phyloP scores from a whole-genome alignment of 2,113 vertebrate genomes.

The Crotalus viridis region DNA sequence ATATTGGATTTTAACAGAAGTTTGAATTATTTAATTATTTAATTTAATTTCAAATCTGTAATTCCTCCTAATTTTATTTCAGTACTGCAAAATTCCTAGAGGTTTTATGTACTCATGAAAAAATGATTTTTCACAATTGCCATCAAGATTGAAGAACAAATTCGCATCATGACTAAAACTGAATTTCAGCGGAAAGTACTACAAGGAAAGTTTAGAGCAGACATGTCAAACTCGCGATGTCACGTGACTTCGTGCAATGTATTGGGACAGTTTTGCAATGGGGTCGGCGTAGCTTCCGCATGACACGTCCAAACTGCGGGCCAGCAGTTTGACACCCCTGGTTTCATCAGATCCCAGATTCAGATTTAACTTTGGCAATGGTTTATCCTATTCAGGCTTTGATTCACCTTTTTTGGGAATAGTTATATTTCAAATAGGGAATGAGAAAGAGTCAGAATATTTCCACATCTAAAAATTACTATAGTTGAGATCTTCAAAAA shows the following conservation, averaged over 20 bases:
- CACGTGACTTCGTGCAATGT: too few relatives aligned
- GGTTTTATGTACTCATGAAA: constrained; percentile 16
- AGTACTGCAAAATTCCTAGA: constrained; percentile 38
- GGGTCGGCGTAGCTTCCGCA: too few relatives aligned
- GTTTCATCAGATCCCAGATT: background rate
- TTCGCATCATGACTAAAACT: background rate
- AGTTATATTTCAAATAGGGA: background rate
- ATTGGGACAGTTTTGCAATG: too few relatives aligned
- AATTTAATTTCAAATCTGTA: constrained; percentile 56
- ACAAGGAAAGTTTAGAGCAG: background rate
- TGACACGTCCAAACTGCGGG: too few relatives aligned
- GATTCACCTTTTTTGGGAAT: background rate
- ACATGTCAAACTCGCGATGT: too few relatives aligned
- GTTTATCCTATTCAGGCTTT: background rate
- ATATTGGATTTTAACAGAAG: constrained; percentile 57
- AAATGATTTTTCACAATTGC: constrained; percentile 30
- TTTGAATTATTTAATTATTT: constrained; percentile 27
- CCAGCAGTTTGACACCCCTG: too few relatives aligned
- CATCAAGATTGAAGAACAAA: constrained; percentile 34
- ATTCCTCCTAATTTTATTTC: constrained; percentile 48
- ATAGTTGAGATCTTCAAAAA: background rate
- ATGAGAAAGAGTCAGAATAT: background rate
- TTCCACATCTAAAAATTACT: background rate
- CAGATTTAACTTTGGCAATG: background rate
- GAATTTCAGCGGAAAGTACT: background rate